Percentiles rank a stretch among this genome's conserved stretches.
phyloP scores from a whole-genome alignment of 2,888 invertebrate species.

The Vesta saturnalis region DNA sequence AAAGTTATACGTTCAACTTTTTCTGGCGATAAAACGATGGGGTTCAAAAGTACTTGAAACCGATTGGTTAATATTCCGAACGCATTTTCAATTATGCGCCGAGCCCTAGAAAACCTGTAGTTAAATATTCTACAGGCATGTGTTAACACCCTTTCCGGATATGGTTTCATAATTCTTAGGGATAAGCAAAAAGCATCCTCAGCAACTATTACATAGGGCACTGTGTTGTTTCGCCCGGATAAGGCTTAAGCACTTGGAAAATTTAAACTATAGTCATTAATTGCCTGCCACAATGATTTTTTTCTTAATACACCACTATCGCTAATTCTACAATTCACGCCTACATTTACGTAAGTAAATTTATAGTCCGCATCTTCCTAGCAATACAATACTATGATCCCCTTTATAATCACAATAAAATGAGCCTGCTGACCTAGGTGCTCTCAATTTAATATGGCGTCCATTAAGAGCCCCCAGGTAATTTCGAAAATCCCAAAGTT shows the following conservation, averaged over 20 bases:
- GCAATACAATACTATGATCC: constrained; percentile 45
- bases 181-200: constrained; percentile 13
- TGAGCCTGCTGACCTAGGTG: constrained; percentile 43
- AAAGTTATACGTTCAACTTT: constrained; percentile 5
- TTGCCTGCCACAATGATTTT: not conserved
- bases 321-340: constrained; percentile 46
- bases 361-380: constrained; percentile 47
- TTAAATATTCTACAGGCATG: not conserved
- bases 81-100: constrained; percentile 8
- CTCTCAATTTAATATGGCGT: constrained; percentile 43
- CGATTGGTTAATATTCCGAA: too few species aligned
- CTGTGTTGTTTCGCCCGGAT: not conserved
- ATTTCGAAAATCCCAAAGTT: constrained; percentile 46
- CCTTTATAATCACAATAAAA: constrained; percentile 48
- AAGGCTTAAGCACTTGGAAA: not conserved
- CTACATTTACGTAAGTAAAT: constrained; percentile 47
- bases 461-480: constrained; percentile 44
- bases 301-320: constrained; percentile 45
- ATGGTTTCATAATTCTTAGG: constrained; percentile 6
- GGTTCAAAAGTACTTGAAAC: too few species aligned
- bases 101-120: constrained; percentile 11
- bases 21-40: not conserved
- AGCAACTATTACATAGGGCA: constrained; percentile 17
- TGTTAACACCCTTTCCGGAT: not conserved
- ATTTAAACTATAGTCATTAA: not conserved